Base-by-base conservation (phyloP, 1,140 invertebrate species). In the Argopecten irradians region DNA sequence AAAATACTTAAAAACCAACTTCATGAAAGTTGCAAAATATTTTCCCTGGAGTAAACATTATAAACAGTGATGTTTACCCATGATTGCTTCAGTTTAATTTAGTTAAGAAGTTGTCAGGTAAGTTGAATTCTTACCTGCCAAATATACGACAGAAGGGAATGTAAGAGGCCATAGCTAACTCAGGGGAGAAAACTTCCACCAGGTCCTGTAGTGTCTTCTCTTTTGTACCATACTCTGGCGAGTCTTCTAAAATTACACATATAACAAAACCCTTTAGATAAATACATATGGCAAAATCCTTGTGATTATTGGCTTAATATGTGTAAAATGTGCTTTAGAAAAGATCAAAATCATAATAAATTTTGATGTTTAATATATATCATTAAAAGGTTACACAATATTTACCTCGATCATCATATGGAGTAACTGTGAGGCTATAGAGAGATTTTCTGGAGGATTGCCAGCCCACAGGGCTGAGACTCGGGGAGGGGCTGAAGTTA, bases 141-240 rank as follows among this genome's bases (percentile, higher is more conserved):
- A 98, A 96, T 90, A 98, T 96, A 89, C 97, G 97, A 86, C 97
- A 97, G 93, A 99, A 98, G 0, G 97, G 96, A 71, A 98, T 96
- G 93, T 98, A 99, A 0, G 98, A 96, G 71, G 97, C 96, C 92
- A 98, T 97, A 9, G 98, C 98, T 88, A 99, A 95, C 93, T 98
- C 97, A 9, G 97, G 96, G 8, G 97, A 97, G 92, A 99, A 98
- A 0, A 98, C 98, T 92, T 97, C 95, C 88, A 96, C 96, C 0
- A 99, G 94, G 95, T 99, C 98, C 93, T 98, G 97, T 92, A 97
- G 94, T 34, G 94, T 90, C 46, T 92, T 93, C 35, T 94, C 93
- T 86, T 90, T 83, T 43, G 88, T 84, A 28, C 55, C 87, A 16
- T 83, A 39, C 35, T 91, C 88, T 32, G 41, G 36, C 33, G 88